Conservation (phyloP, 2,113 vertebrate species). For the Siphamia tubifer region DNA sequence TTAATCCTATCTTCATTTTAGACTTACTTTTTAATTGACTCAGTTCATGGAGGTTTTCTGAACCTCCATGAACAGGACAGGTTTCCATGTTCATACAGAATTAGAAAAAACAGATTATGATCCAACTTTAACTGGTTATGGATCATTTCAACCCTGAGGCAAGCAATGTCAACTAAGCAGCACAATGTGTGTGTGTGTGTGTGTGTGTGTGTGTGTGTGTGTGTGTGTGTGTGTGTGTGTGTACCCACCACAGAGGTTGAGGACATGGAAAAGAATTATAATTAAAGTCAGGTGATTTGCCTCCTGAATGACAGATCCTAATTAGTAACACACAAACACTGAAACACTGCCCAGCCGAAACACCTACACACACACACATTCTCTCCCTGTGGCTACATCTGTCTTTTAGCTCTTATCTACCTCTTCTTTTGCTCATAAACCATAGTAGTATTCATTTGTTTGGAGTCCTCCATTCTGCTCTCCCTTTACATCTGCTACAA, state of each 20-base stretch:
- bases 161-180: background rate
- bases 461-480: background rate
- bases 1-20: too few species aligned
- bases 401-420: background rate
- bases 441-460: background rate
- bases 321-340: constrained; percentile 21
- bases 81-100: background rate
- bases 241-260: background rate
- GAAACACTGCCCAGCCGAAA: background rate
- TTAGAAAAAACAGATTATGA: background rate
- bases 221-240: background rate
- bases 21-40: too few species aligned
- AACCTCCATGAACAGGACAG: background rate
- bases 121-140: background rate
- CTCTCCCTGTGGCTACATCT: background rate
- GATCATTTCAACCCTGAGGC: background rate
- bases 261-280: constrained; percentile 8
- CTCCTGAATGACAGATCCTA: constrained; percentile 36
- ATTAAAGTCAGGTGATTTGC: constrained; percentile 34
- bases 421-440: constrained; percentile 9
- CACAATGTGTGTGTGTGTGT: background rate
- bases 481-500: background rate
- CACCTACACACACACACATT: background rate
- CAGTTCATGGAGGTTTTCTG: too few species aligned
- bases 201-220: too few species aligned